Percentiles rank a stretch among this genome's conserved stretches.
phyloP scores from a whole-genome alignment of 2,888 invertebrate species.

The Platerodrilus igneus region DNA sequence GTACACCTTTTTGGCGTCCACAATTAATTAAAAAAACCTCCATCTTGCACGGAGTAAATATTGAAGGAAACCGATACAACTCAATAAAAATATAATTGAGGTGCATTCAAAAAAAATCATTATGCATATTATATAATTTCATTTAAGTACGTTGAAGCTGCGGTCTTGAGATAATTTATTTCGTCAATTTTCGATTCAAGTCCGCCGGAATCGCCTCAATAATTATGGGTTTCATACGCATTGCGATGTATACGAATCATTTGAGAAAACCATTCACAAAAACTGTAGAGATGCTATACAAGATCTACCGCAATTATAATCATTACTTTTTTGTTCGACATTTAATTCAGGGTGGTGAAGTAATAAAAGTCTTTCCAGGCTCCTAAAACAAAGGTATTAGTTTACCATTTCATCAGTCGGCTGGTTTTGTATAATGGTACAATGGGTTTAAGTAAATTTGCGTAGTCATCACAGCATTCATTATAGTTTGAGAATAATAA shows the following conservation, averaged over 20 bases:
- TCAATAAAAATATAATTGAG: conserved; percentile 3
- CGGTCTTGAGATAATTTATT: conserved; percentile 15
- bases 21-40: too few relatives aligned
- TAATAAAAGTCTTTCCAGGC: conserved; percentile 20
- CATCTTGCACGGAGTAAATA: too few relatives aligned
- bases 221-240: conserved; percentile 40
- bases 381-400: conserved; percentile 32
- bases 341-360: conserved; percentile 18
- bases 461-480: too few relatives aligned
- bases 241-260: conserved; percentile 26
- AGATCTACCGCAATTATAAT: conserved; percentile 38
- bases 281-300: conserved; percentile 26
- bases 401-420: conserved; percentile 22
- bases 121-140: conserved; percentile 8
- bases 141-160: conserved; percentile 12
- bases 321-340: conserved; percentile 33
- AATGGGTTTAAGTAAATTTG: too few relatives aligned
- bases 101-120: conserved; percentile 3
- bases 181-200: conserved; percentile 33
- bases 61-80: too few relatives aligned
- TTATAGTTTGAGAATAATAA: too few relatives aligned
- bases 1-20: too few relatives aligned
- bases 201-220: conserved; percentile 35
- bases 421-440: too few relatives aligned
- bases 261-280: conserved; percentile 35